Percentiles rank a stretch among this genome's conserved stretches.
These are phyloP conservation scores for Apamea epomidion DNA, from an alignment of 2,888 invertebrate genomes.

Conservation along the genomic window DNA sequence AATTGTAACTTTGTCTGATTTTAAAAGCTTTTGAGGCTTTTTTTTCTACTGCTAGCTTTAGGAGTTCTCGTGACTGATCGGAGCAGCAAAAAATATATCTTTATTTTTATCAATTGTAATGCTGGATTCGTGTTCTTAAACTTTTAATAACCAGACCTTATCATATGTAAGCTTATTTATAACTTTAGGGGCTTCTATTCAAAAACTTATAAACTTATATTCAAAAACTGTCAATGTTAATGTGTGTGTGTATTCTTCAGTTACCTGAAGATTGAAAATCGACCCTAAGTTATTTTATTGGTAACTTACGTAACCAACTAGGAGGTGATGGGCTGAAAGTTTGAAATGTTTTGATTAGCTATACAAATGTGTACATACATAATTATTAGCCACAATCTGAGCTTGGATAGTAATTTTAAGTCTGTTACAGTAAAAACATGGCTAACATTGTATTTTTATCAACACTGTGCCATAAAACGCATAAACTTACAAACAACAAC, in stretches of 20 bases:
- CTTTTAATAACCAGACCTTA: too few relatives aligned
- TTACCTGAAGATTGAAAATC: neutral
- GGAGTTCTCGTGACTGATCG: neutral
- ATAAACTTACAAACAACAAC: conserved; percentile 10
- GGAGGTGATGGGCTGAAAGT: too few relatives aligned
- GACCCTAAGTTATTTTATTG: neutral
- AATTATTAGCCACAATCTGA: neutral
- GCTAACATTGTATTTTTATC: neutral
- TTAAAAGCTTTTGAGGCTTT: neutral
- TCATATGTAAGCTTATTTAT: too few relatives aligned
- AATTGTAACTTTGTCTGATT: neutral
- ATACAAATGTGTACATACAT: neutral
- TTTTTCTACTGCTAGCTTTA: neutral
- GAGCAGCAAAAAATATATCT: too few relatives aligned
- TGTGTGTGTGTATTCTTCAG: neutral
- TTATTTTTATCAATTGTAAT: too few relatives aligned
- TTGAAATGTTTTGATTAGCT: neutral
- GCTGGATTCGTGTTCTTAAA: neutral
- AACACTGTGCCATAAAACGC: neutral
- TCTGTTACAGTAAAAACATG: neutral
- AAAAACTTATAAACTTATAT: neutral
- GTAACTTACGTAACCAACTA: neutral
- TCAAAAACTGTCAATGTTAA: neutral
- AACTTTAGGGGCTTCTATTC: too few relatives aligned
- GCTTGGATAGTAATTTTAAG: neutral